Evolutionary conservation across 2,113 vertebrate genomes (phyloP).

Genomic region (Lepidothrix coronata): DNA sequence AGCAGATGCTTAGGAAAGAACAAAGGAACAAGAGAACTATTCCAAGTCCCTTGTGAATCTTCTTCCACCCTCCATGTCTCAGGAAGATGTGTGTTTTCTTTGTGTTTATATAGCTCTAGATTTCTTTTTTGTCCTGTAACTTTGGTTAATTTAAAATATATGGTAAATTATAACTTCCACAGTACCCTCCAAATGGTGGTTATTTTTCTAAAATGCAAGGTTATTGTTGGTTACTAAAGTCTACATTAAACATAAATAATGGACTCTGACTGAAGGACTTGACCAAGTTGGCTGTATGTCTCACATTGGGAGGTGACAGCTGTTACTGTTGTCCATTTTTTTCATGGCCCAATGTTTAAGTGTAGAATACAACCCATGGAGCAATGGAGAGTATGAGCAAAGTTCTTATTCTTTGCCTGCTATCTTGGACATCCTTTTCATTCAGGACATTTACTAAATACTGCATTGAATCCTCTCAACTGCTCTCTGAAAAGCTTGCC

Average conservation of each 20-base stretch:
- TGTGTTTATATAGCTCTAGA: not conserved
- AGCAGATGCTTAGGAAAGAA: not conserved
- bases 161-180: not conserved
- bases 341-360: not conserved
- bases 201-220: not conserved
- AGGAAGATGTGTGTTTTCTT: not conserved
- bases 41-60: not conserved
- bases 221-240: not conserved
- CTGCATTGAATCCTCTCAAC: not conserved
- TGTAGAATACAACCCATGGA: not conserved
- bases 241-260: not conserved
- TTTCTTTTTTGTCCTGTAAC: not conserved
- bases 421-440: not conserved
- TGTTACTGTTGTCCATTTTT: not conserved
- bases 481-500: not conserved
- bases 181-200: not conserved
- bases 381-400: not conserved
- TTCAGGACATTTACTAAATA: not conserved
- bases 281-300: not conserved
- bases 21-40: not conserved
- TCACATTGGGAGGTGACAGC: not conserved
- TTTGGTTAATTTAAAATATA: not conserved
- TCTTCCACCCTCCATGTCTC: not conserved
- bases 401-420: not conserved
- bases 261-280: not conserved